These are phyloP conservation scores for Trichonephila clavipes DNA, from an alignment of 1,140 invertebrate genomes.

Conservation along the genomic window DNA sequence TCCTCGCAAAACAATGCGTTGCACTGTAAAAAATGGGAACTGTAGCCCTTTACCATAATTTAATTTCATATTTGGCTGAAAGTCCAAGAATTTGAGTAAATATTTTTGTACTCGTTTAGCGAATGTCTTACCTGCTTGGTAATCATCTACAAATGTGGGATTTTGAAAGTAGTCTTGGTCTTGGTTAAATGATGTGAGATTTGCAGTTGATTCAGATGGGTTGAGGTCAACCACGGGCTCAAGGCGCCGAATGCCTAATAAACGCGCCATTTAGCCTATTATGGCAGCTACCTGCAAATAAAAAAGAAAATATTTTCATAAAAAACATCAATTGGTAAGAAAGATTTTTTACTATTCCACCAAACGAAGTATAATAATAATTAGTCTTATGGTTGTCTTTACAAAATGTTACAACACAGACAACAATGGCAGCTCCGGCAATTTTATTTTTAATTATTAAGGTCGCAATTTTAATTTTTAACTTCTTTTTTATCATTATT, in stretches of 20 bases:
- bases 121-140: neutral
- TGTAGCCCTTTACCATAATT: neutral
- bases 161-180: constrained; percentile 51
- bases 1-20: neutral
- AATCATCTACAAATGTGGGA: constrained; percentile 54
- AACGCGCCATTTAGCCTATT: constrained; percentile 47
- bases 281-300: neutral
- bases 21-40: neutral
- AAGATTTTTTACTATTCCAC: neutral
- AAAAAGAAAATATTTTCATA: neutral
- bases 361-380: too few species aligned
- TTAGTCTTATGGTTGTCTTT: too few species aligned
- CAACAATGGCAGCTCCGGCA: too few species aligned
- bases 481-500: too few species aligned
- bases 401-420: too few species aligned
- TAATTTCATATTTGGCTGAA: constrained; percentile 3
- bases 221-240: constrained; percentile 54
- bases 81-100: neutral
- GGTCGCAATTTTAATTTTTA: too few species aligned
- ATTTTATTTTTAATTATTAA: too few species aligned
- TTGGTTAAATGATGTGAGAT: constrained; percentile 32
- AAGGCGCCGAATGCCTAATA: constrained; percentile 64
- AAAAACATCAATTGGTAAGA: neutral
- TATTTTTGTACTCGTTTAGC: neutral
- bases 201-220: constrained; percentile 12